phyloP scores from a whole-genome alignment of 53 echinoderm and acorn worm species.

The Actinopyga echinites region DNA sequence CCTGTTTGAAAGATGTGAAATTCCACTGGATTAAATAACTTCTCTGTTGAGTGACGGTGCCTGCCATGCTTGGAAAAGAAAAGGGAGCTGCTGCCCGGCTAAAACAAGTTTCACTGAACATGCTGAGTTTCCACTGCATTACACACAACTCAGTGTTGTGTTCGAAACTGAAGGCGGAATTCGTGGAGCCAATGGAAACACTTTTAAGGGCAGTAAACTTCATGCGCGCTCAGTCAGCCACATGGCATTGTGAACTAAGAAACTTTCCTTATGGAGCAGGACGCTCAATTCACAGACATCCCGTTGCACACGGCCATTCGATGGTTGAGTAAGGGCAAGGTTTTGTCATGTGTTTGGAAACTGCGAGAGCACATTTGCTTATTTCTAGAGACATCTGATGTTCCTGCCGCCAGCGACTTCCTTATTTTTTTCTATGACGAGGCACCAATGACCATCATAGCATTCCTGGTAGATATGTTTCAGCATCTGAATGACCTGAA shows the following conservation, averaged over 20 bases:
- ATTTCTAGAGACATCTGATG: neutral
- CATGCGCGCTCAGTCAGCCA: neutral
- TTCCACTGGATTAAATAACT: neutral
- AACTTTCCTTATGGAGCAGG: conserved; percentile 21
- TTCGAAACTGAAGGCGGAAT: neutral
- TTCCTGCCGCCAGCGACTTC: neutral
- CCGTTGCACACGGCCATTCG: conserved; percentile 37
- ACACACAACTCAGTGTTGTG: neutral
- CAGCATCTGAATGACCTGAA: conserved; percentile 19
- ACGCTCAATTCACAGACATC: conserved; percentile 24
- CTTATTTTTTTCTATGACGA: conserved; percentile 3
- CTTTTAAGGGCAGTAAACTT: neutral
- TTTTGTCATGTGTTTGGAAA: conserved; percentile 13
- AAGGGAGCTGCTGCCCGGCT: neutral
- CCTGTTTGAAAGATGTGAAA: neutral
- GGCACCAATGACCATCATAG: conserved; percentile 1
- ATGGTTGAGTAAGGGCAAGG: conserved; percentile 41
- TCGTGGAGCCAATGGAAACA: neutral
- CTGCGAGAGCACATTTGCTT: conserved; percentile 8
- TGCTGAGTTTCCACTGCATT: neutral
- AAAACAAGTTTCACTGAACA: neutral
- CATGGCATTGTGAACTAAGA: neutral
- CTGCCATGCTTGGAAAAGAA: conserved; percentile 1
- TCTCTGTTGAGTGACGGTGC: neutral
- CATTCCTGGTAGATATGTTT: conserved; percentile 32